Evolutionary conservation across 2,797 vertebrate genomes (phyloP), one percentile per base, ranked within the genome.

Genomic region (Neosilurus hyrtlii): DNA sequence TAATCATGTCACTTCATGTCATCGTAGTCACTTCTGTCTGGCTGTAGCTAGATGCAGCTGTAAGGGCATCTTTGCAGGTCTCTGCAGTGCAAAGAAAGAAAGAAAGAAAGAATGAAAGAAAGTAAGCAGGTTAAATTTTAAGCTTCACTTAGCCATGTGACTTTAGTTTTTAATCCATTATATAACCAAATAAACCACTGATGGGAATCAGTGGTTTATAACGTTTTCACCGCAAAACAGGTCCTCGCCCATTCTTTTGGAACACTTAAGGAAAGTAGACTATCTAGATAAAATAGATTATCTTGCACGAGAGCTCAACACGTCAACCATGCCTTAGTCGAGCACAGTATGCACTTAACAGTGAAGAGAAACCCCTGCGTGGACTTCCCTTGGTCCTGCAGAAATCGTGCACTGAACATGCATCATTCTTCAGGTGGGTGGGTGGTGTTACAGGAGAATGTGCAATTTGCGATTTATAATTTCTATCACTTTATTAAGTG

Each of bases 11-110:
- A 82, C 65, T 82, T 94, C 91, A 94, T 87, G 93, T 94, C 86
- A 93, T 88, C 24, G 93, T 91, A 81, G 91, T 93, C 83, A 94
- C 92, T 90, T 94, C 94, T 7, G 93, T 89, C 87, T 94, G 91
- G 59, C 89, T 78, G n/a, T 93, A 93, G 90, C 88, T 93, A 76
- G 92, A 89, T 68, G 92, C 84, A 71, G 91, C 86, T 24, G 89
- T 81, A 1, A 94, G 91, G 88, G 92, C 84, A 73, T 95, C 93
- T 90, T 91, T 94, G 87, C 93, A 92, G 90, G 87, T 90, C 86
- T 95, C 94, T 95, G 91, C 63, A 91, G 81, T 56, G 77, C 61
- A 81, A 3, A 79, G 49, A 68, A 49, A 16, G 0, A 59, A 72
- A 3, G n/a, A 65, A 22, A 6, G 14, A 76, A 22, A 10, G 30